Evolutionary conservation across 2,888 invertebrate species (phyloP), one percentile per base, ranked within the genome.

Genomic region (Dryocosmus kuriphilus): DNA sequence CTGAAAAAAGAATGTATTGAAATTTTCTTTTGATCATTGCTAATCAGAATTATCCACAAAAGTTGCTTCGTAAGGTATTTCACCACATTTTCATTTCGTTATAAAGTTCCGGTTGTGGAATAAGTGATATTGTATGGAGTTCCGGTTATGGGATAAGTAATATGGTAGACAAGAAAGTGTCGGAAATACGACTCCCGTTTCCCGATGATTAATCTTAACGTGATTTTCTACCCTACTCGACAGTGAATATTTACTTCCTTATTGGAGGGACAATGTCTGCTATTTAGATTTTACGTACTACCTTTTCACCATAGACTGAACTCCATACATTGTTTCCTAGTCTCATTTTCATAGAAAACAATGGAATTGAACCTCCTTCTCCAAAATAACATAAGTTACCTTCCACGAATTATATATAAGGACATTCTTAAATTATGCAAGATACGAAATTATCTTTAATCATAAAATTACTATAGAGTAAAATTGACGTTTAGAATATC

Each of bases 141-240:
- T 71, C 71, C 51, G 46, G 71, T 71, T 27, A 51, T 51, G 30
- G 41, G 51, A 71, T 74, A 80, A 77, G 63, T 74, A 74, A 62
- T 38, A 75, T 78, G 77, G 76, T 77, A 74, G 79, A 78, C 75
- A 80, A 79, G 77, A 77, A 80, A 79, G 77, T 75, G 79, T 74
- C 78, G 78, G 80, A 77, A 80, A 80, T 78, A 78, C 67, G 75
- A 77, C 77, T 79, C 74, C 77, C 78, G 65, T 62, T 75, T 60
- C 55, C n/a, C 61, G 79, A 79, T 77, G 80, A 82, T 82, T 80
- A 82, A 82, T 80, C 79, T 78, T 78, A 82, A 76, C 76, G 76
- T 77, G 77, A 78, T 80, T 74, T 79, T 63, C 76, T 80, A 77
- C 79, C 79, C 77, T 77, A 75, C 79, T 75, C 77, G 75, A 61